These are phyloP conservation scores for Pteropus alecto DNA, from an alignment of 2,113 vertebrate genomes.

Conservation along the genomic window DNA sequence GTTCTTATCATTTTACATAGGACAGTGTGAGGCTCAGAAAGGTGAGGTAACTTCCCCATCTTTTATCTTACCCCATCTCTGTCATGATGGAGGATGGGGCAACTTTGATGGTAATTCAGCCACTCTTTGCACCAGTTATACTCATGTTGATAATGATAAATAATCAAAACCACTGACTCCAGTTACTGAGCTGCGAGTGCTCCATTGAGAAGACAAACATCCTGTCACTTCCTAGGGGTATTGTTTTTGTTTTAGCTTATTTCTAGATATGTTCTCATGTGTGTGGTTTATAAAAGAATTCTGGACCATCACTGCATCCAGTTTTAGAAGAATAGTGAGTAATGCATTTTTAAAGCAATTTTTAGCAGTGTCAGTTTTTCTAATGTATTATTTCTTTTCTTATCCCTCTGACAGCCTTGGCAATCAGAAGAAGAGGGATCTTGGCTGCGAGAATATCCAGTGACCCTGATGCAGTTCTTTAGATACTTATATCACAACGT, in stretches of 20 bases:
- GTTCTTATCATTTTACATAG: not conserved
- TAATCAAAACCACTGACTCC: not conserved
- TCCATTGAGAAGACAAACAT: not conserved
- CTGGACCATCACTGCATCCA: not conserved
- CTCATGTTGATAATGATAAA: not conserved
- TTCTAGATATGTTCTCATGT: not conserved
- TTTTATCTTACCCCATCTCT: not conserved
- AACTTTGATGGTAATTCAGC: not conserved
- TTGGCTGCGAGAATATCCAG: slow-evolving; percentile 97
- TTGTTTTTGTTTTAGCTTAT: not conserved
- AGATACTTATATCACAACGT: slow-evolving; percentile 98
- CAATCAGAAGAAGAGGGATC: slow-evolving; percentile 99
- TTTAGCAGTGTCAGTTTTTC: not conserved
- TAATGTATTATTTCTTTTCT: slow-evolving; percentile 23
- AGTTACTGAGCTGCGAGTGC: not conserved
- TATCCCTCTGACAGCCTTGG: slow-evolving; percentile 89
- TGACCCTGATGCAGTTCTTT: slow-evolving; percentile 99
- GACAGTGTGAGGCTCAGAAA: not conserved
- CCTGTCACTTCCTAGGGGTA: not conserved
- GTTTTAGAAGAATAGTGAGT: not conserved
- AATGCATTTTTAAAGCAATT: not conserved
- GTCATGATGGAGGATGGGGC: accelerated
- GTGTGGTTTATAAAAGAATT: not conserved
- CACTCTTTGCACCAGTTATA: accelerated
- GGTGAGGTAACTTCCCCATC: not conserved